These are phyloP conservation scores for Podarcis lilfordi DNA, from an alignment of 2,797 vertebrate genomes.

Conservation along the genomic window DNA sequence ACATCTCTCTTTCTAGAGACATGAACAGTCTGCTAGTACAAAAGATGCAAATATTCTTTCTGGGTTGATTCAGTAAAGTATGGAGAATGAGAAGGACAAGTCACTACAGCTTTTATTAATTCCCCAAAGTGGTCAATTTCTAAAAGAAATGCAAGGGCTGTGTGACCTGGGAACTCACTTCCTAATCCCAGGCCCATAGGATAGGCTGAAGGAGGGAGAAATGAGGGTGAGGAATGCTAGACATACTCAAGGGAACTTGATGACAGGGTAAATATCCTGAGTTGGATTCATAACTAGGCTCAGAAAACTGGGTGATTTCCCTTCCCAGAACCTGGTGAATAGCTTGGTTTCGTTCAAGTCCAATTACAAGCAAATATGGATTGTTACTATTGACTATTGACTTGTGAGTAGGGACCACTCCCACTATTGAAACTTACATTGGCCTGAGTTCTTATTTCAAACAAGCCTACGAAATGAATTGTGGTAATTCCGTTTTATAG, in stretches of 20 bases:
- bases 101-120: not conserved
- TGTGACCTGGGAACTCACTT: not conserved
- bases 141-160: not conserved
- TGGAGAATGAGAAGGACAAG: not conserved
- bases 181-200: not conserved
- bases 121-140: not conserved
- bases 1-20: not conserved
- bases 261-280: not conserved
- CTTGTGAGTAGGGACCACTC: too few species aligned
- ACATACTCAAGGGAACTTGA: not conserved
- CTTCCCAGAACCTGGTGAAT: not conserved
- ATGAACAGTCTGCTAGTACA: not conserved
- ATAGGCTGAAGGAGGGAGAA: not conserved
- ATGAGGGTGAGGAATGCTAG: not conserved
- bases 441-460: not conserved
- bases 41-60: not conserved
- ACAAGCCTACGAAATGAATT: not conserved
- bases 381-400: too few species aligned
- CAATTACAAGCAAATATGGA: not conserved
- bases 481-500: not conserved
- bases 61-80: not conserved
- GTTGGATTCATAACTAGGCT: not conserved
- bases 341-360: not conserved
- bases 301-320: not conserved
- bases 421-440: too few species aligned